These are phyloP conservation scores for Halcyon badia DNA, from an alignment of 2,797 vertebrate species.

Conservation along the genomic window DNA sequence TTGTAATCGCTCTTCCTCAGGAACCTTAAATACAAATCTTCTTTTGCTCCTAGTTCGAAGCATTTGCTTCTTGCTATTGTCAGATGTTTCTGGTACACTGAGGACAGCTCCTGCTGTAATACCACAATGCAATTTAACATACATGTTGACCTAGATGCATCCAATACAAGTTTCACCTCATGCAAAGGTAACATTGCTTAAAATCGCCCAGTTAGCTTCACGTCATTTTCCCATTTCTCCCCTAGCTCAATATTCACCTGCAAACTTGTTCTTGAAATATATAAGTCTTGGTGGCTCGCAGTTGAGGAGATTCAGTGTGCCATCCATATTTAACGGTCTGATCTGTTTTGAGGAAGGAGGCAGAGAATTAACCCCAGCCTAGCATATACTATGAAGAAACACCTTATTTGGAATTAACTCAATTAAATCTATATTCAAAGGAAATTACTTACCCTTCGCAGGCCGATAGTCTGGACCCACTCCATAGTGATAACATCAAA, in stretches of 20 bases:
- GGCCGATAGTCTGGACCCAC: conserved; percentile 96
- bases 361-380: not conserved
- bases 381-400: not conserved
- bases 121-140: not conserved
- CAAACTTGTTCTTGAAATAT: conserved; percentile 91
- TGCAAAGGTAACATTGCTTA: not conserved
- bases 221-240: not conserved
- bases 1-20: conserved; percentile 90
- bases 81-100: conserved; percentile 91
- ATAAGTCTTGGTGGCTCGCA: conserved; percentile 92
- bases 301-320: conserved; percentile 91
- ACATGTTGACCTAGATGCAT: not conserved
- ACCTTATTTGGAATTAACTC: not conserved
- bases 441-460: conserved; percentile 86
- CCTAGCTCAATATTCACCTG: conserved; percentile 69
- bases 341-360: conserved; percentile 81
- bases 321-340: conserved; percentile 90
- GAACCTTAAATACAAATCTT: conserved; percentile 96
- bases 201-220: not conserved
- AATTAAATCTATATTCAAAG: not conserved
- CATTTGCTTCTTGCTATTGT: conserved; percentile 96
- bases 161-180: not conserved
- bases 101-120: conserved; percentile 85
- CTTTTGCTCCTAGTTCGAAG: conserved; percentile 95
- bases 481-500: conserved; percentile 93